A percentile compares a stretch with the other conserved stretches of the same genome.
phyloP scores from a whole-genome alignment of 2,888 invertebrate species.

The Lycophotia porphyrea region DNA sequence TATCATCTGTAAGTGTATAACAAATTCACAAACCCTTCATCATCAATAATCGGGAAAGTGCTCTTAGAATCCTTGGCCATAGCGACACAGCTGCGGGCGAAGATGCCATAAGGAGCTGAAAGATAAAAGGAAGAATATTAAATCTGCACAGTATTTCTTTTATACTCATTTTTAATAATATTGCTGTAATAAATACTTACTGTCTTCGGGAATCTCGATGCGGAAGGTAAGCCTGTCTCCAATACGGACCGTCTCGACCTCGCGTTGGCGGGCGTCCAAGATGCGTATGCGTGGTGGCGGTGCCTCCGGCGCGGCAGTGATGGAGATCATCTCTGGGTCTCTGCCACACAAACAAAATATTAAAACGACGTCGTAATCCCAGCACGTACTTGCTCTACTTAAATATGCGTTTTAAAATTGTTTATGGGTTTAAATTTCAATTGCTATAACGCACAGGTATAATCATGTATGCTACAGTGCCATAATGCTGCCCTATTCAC shows the following conservation, averaged over 20 bases:
- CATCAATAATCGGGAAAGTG: slow-evolving; percentile 98
- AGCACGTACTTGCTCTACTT: background rate
- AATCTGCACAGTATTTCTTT: slow-evolving; percentile 18
- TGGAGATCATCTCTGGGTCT: slow-evolving; percentile 98
- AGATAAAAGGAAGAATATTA: slow-evolving; percentile 38
- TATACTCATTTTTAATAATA: slow-evolving; percentile 16
- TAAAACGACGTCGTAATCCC: slow-evolving; percentile 5
- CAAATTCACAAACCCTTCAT: slow-evolving; percentile 93
- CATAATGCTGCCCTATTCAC: slow-evolving; percentile 66
- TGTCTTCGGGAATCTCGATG: slow-evolving; percentile 98
- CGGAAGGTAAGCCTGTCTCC: slow-evolving; percentile 98
- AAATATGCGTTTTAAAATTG: slow-evolving; percentile 24
- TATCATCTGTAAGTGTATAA: background rate
- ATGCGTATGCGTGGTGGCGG: slow-evolving; percentile 98
- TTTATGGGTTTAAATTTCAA: slow-evolving; percentile 14
- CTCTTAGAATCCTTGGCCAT: slow-evolving; percentile 99
- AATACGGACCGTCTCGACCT: slow-evolving; percentile 98
- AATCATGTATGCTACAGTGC: slow-evolving; percentile 44
- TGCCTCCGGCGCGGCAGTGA: slow-evolving; percentile 98
- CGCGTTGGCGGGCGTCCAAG: slow-evolving; percentile 95
- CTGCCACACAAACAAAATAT: slow-evolving; percentile 80
- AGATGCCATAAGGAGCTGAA: slow-evolving; percentile 98
- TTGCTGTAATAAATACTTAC: slow-evolving; percentile 89
- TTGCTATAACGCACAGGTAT: slow-evolving; percentile 18
- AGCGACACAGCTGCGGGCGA: slow-evolving; percentile 98